Conservation (phyloP, 2,888 invertebrate species). For the Allygus modestus region DNA sequence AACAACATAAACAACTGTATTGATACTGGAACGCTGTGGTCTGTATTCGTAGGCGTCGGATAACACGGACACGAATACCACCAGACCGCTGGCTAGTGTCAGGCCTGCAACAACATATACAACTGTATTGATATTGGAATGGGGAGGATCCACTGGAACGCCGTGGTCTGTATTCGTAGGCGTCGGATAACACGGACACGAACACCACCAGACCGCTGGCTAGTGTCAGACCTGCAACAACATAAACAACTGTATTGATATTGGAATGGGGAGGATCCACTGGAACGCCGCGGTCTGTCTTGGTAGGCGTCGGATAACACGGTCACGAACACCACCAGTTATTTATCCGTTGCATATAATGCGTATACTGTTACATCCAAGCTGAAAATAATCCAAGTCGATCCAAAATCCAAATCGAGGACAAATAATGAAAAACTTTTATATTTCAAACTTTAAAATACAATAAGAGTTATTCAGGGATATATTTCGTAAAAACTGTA, state of each 20-base stretch:
- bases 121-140: conserved; percentile 78
- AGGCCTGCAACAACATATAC: conserved; percentile 78
- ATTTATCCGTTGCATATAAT: too few relatives aligned
- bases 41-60: conserved; percentile 79
- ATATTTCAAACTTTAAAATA: too few relatives aligned
- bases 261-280: conserved; percentile 73
- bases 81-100: conserved; percentile 76
- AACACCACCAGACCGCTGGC: conserved; percentile 80
- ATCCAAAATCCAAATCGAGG: too few relatives aligned
- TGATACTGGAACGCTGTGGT: conserved; percentile 74
- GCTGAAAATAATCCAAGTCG: too few relatives aligned
- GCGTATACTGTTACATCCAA: too few relatives aligned
- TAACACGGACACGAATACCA: conserved; percentile 73
- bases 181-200: conserved; percentile 80
- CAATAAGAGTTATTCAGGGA: too few relatives aligned
- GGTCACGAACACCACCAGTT: conserved; percentile 80
- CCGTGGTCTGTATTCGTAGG: conserved; percentile 75
- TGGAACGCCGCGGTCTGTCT: conserved; percentile 72
- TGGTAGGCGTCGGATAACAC: conserved; percentile 79
- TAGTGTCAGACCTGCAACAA: conserved; percentile 79
- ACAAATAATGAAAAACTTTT: too few relatives aligned
- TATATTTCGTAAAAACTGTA: too few relatives aligned
- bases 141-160: conserved; percentile 71
- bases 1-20: conserved; percentile 77
- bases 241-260: conserved; percentile 77